Conservation (phyloP, 2,113 vertebrate species). For the Gymnobelideus leadbeateri region DNA sequence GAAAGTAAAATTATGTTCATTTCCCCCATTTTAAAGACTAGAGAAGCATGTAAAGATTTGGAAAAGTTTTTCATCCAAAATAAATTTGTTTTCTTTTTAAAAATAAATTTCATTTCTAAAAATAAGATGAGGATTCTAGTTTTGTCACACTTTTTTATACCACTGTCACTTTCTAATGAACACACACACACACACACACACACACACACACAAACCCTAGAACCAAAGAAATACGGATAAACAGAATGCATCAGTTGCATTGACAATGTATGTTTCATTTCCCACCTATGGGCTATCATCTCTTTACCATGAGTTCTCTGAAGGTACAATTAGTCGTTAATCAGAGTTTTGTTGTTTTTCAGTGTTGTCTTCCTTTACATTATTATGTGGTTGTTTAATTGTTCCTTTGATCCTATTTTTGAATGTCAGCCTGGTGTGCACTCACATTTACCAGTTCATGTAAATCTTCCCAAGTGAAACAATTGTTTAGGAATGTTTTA, state of each 20-base stretch:
- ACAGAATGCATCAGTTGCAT: not conserved
- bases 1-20: not conserved
- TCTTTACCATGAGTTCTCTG: not conserved
- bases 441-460: not conserved
- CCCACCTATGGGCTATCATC: not conserved
- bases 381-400: not conserved
- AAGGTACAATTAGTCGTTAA: not conserved
- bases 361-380: not conserved
- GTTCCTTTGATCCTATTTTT: not conserved
- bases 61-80: not conserved
- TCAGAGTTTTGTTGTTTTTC: not conserved
- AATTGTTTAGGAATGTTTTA: conserved; percentile 1
- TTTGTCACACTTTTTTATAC: not conserved
- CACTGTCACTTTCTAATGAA: not conserved
- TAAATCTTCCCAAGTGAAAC: not conserved
- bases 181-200: not conserved
- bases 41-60: not conserved
- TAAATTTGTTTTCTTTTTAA: not conserved
- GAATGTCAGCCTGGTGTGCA: not conserved
- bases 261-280: not conserved
- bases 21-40: not conserved
- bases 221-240: not conserved
- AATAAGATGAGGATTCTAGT: not conserved
- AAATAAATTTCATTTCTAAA: not conserved
- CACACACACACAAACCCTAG: not conserved